Percentiles rank a stretch among this genome's conserved stretches.
Conservation (phyloP, 2,888 invertebrate species). For the Cosmia trapezina region DNA sequence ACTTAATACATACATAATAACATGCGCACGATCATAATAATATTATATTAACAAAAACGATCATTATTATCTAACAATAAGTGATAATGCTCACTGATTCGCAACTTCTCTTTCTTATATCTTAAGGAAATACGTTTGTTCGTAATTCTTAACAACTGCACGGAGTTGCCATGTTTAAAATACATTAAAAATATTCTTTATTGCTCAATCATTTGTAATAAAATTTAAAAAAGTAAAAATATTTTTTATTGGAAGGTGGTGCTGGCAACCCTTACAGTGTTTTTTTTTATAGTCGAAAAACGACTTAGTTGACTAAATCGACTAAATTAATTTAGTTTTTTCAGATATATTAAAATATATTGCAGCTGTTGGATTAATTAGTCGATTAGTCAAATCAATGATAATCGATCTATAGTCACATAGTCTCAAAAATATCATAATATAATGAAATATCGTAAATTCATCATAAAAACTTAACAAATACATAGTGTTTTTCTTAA, state of each 20-base stretch:
- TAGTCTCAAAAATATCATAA: slow-evolving; percentile 59
- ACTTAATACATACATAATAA: slow-evolving; percentile 57
- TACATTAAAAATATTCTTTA: slow-evolving; percentile 5
- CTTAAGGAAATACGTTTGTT: slow-evolving; percentile 64
- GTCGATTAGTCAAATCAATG: slow-evolving; percentile 33
- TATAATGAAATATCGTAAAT: slow-evolving; percentile 73
- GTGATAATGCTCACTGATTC: slow-evolving; percentile 70
- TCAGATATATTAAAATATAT: slow-evolving; percentile 21
- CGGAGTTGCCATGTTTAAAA: slow-evolving; percentile 31
- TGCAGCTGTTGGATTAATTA: slow-evolving; percentile 17
- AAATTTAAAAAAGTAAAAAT: slow-evolving; percentile 15
- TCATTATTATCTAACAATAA: slow-evolving; percentile 66
- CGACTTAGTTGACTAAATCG: slow-evolving; percentile 38
- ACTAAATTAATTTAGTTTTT: slow-evolving; percentile 14
- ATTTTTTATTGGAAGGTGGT: not conserved
- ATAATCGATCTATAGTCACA: slow-evolving; percentile 35
- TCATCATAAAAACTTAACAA: slow-evolving; percentile 82
- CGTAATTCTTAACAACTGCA: slow-evolving; percentile 50
- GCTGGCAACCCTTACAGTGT: slow-evolving; percentile 39
- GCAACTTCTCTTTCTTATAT: slow-evolving; percentile 62
- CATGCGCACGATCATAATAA: slow-evolving; percentile 64
- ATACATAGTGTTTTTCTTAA: slow-evolving; percentile 77
- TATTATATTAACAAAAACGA: slow-evolving; percentile 68
- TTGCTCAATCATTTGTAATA: slow-evolving; percentile 4
- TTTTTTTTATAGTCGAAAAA: slow-evolving; percentile 47